A percentile compares a stretch with the other conserved stretches of the same genome.
phyloP scores from a whole-genome alignment of 1,140 invertebrate genomes.

The Gonioctena quinquepunctata region DNA sequence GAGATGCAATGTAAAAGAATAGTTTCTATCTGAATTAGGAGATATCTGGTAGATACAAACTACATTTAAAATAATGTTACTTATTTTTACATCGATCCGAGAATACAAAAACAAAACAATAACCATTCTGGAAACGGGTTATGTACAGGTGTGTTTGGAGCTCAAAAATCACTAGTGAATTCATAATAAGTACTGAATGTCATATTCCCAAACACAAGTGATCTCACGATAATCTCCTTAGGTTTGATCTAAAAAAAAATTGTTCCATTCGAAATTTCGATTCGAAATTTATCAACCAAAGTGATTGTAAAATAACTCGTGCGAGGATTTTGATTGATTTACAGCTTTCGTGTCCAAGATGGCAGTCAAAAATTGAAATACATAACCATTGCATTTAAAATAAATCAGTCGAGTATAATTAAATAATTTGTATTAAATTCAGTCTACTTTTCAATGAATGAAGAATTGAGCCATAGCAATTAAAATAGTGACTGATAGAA shows the following conservation, averaged over 20 bases:
- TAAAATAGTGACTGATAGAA: conserved; percentile 13
- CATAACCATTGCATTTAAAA: conserved; percentile 23
- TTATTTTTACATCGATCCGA: conserved; percentile 28
- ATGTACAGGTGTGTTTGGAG: conserved; percentile 7
- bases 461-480: conserved; percentile 22
- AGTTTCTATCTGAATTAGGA: conserved; percentile 31
- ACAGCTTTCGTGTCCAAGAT: background rate
- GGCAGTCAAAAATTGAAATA: background rate
- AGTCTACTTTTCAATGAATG: conserved; percentile 24
- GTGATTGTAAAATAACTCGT: too few relatives aligned
- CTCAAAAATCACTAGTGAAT: background rate
- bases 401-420: conserved; percentile 30
- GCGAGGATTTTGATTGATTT: too few relatives aligned
- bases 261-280: too few relatives aligned
- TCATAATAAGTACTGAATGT: conserved; percentile 18
- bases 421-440: conserved; percentile 34
- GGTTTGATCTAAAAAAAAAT: background rate
- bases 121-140: background rate
- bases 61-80: conserved; percentile 28
- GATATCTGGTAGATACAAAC: conserved; percentile 34
- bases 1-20: conserved; percentile 43
- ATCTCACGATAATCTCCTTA: background rate
- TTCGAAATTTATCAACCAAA: too few relatives aligned
- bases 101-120: background rate
- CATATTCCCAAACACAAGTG: background rate